phyloP scores from a whole-genome alignment of 2,797 vertebrate genomes.

The Myripristis murdjan region DNA sequence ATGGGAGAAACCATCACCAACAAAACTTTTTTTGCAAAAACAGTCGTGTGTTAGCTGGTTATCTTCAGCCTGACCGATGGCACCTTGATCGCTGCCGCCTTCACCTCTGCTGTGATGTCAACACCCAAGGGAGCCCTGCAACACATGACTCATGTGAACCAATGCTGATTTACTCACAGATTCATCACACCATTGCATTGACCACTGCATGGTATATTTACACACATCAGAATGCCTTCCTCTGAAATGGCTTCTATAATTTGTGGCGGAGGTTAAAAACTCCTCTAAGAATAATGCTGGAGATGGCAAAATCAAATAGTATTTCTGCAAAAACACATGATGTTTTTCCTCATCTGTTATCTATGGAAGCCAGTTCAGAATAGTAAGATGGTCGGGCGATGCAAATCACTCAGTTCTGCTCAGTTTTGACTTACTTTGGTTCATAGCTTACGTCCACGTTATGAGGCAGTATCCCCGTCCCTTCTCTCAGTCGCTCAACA shows the following conservation, averaged over 20 bases:
- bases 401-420: too few species aligned
- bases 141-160: conserved; percentile 5
- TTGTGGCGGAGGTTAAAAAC: background rate
- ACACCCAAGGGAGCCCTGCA: conserved; percentile 91
- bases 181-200: too few species aligned
- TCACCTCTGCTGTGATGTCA: conserved; percentile 91
- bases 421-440: conserved; percentile 87
- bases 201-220: background rate
- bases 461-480: conserved; percentile 87
- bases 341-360: too few species aligned
- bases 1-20: background rate
- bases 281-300: background rate
- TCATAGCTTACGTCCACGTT: conserved; percentile 87
- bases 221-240: background rate
- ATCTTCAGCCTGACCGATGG: conserved; percentile 84
- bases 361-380: too few species aligned
- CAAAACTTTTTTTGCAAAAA: background rate
- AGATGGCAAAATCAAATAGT: too few species aligned
- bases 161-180: background rate
- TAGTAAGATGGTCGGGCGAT: too few species aligned
- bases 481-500: conserved; percentile 90
- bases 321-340: too few species aligned
- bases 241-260: background rate
- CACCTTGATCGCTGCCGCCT: conserved; percentile 88
- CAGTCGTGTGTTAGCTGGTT: conserved; percentile 41